These are phyloP conservation scores for Cettia cetti DNA, from an alignment of 2,113 vertebrate genomes.

Conservation along the genomic window DNA sequence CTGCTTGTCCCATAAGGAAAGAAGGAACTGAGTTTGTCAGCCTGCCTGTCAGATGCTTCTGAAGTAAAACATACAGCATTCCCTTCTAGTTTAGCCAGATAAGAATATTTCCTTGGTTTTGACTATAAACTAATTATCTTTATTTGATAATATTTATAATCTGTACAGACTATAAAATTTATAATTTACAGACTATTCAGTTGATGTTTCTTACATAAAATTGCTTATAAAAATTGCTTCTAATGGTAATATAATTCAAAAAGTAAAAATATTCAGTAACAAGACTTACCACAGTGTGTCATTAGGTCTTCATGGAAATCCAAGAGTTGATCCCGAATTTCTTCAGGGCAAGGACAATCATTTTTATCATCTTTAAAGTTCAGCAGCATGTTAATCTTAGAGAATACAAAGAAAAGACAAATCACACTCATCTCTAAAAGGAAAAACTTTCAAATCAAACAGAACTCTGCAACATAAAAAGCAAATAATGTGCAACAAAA, in stretches of 20 bases:
- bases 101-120: background rate
- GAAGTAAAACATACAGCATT: background rate
- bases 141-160: background rate
- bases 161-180: too few relatives aligned
- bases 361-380: conserved; percentile 94
- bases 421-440: background rate
- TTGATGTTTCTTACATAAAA: background rate
- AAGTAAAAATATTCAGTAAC: background rate
- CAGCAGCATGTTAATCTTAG: conserved; percentile 94
- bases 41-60: background rate
- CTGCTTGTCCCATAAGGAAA: background rate
- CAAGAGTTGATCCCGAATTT: conserved; percentile 87
- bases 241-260: background rate
- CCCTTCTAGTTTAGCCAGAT: background rate
- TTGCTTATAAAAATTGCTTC: background rate
- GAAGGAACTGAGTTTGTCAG: background rate
- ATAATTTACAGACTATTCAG: background rate
- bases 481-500: background rate
- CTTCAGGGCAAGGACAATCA: conserved; percentile 91
- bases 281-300: conserved; percentile 87
- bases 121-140: background rate
- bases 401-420: background rate
- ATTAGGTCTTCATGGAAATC: conserved; percentile 96
- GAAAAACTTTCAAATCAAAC: background rate
- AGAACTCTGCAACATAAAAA: background rate